Conservation (phyloP, 1,140 invertebrate genomes). For the Pseudomyrmex concolor region DNA sequence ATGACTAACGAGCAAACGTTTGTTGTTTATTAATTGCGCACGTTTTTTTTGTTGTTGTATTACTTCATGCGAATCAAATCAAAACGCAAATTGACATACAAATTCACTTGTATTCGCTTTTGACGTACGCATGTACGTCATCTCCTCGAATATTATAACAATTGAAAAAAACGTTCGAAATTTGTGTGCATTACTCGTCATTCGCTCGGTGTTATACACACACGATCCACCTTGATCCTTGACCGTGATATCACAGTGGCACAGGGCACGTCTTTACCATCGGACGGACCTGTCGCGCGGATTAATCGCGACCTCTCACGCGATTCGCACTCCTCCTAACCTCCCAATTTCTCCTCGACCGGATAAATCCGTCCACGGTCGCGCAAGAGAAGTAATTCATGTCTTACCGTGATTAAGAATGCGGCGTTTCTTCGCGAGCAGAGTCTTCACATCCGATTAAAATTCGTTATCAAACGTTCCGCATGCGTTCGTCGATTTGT, state of each 20-base stretch:
- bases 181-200: too few species aligned
- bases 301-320: conserved; percentile 2
- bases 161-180: too few species aligned
- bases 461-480: neutral
- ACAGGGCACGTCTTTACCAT: neutral
- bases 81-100: too few species aligned
- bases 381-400: neutral
- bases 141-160: too few species aligned
- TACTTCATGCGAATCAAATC: too few species aligned
- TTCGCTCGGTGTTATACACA: too few species aligned
- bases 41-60: too few species aligned
- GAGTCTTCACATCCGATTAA: neutral
- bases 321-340: conserved; percentile 32
- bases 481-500: neutral
- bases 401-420: conserved; percentile 29
- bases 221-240: too few species aligned
- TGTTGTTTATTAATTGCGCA: too few species aligned
- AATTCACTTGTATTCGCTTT: too few species aligned
- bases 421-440: conserved; percentile 13
- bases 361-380: neutral
- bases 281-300: neutral
- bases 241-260: neutral
- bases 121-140: too few species aligned
- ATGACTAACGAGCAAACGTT: too few species aligned
- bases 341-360: conserved; percentile 2